These are phyloP conservation scores for Xanthorhoe spadicearia DNA, from an alignment of 2,888 invertebrate species.

Conservation along the genomic window DNA sequence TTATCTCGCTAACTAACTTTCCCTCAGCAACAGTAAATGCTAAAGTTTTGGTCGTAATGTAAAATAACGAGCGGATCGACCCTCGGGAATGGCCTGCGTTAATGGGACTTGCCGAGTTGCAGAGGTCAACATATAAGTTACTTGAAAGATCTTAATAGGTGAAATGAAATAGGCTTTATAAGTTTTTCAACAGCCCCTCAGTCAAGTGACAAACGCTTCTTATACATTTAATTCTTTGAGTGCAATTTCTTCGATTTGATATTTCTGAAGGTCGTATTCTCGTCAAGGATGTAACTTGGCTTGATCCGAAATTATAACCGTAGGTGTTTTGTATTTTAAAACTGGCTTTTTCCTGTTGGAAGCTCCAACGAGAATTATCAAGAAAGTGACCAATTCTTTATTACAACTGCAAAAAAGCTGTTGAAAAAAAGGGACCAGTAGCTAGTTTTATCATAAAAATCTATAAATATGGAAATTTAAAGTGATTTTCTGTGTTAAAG, in stretches of 20 bases:
- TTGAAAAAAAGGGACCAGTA: background rate
- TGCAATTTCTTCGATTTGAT: no score
- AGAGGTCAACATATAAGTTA: constrained; percentile 19
- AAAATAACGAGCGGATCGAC: constrained; percentile 76
- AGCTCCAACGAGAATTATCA: no score
- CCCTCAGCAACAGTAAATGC: constrained; percentile 69
- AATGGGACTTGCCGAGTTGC: constrained; percentile 72
- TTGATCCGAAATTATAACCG: no score
- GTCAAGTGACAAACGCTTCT: no score
- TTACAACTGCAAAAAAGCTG: background rate
- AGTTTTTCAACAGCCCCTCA: background rate
- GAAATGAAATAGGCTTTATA: background rate
- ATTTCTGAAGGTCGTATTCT: no score
- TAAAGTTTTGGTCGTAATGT: constrained; percentile 77
- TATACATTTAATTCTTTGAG: no score
- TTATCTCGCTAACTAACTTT: constrained; percentile 49
- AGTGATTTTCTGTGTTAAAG: background rate
- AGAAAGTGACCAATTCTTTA: no score
- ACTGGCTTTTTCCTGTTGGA: no score
- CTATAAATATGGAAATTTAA: background rate
- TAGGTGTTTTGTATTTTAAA: no score
- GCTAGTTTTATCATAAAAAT: background rate
- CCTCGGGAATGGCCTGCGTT: constrained; percentile 60
- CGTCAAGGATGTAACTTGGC: no score
- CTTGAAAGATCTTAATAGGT: background rate